Base-by-base conservation (phyloP, 2,113 vertebrate species). In the Stomatorhinus ivindoensis region DNA sequence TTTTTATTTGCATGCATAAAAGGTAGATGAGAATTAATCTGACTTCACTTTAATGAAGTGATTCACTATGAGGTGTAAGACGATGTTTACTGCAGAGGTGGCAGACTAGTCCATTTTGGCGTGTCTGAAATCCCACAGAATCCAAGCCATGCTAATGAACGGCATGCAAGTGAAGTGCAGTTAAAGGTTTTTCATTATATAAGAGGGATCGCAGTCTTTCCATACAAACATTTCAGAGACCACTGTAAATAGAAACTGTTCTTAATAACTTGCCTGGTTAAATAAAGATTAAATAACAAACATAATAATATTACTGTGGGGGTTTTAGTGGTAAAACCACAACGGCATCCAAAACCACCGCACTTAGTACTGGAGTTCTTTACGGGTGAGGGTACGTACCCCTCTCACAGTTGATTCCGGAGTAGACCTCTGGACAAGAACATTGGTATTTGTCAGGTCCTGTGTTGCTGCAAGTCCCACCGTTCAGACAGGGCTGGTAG, bases 361-460 rank as follows among this genome's bases (percentile, higher is more conserved):
- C 19, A n/a, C 17, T 17, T 21, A 21, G 39, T 21, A 24, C 17
- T 21, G 7, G 48, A 27, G 39, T 51, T 9, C 65, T 10, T 83
- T 35, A 83, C 13, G 8, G 80, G 51, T 27, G 39, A 47, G 44
- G 76, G 51, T 85, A 89, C 97, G 95, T 92, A 99, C 98, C 98
- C 42, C 98, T 98, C 94, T 99, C 97, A 92, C 98, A 99, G 94
- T 96, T 98, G 92, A 96, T 95, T 87, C 98, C 98, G 0, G 98
- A 99, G 93, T 99, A 99, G 35, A 98, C 98, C 89, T 99, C 98
- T 0, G 97, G 96, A 88, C 98, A 99, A 90, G 97, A 97, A 90
- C 98, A 99, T 3, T 99, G 97, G 90, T 99, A 99, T 93, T 99
- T 99, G 94, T 99, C 98, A 1, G 98, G 98, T 31, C 98, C 98